phyloP scores from a whole-genome alignment of 2,888 invertebrate genomes.

The Eudemis profundana region DNA sequence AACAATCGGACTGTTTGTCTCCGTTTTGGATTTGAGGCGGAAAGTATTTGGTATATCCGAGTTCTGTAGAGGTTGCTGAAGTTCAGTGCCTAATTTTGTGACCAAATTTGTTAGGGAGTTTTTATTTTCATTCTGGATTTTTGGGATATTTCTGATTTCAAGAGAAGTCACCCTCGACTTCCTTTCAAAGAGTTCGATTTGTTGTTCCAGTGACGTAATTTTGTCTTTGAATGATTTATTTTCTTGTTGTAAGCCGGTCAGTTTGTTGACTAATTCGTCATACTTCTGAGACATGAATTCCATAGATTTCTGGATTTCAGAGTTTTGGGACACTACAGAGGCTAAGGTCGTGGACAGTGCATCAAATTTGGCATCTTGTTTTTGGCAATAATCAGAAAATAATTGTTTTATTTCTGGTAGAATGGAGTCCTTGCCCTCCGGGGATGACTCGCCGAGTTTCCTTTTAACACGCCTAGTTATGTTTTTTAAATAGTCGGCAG shows the following conservation, averaged over 20 bases:
- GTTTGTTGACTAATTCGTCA: background rate
- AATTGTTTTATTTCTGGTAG: conserved; percentile 1
- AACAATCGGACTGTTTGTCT: background rate
- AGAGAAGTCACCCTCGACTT: background rate
- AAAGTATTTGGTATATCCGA: background rate
- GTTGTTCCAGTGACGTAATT: background rate
- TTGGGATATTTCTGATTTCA: conserved; percentile 13
- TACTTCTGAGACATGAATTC: conserved; percentile 12
- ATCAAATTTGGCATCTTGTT: background rate
- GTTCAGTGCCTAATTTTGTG: background rate
- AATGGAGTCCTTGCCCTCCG: background rate
- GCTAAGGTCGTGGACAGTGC: background rate
- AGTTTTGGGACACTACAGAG: background rate
- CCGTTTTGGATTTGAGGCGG: conserved; percentile 3
- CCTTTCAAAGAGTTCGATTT: background rate
- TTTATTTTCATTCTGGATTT: background rate
- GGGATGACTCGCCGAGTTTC: background rate
- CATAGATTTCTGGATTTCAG: conserved; percentile 4
- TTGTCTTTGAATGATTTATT: background rate
- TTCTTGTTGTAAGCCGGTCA: background rate
- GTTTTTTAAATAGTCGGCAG: background rate
- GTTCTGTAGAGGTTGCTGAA: background rate
- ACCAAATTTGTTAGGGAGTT: background rate
- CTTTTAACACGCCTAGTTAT: background rate
- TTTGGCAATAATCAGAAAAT: background rate